phyloP scores from a whole-genome alignment of 2,797 vertebrate species.

The Paratrypauchen microcephalus region DNA sequence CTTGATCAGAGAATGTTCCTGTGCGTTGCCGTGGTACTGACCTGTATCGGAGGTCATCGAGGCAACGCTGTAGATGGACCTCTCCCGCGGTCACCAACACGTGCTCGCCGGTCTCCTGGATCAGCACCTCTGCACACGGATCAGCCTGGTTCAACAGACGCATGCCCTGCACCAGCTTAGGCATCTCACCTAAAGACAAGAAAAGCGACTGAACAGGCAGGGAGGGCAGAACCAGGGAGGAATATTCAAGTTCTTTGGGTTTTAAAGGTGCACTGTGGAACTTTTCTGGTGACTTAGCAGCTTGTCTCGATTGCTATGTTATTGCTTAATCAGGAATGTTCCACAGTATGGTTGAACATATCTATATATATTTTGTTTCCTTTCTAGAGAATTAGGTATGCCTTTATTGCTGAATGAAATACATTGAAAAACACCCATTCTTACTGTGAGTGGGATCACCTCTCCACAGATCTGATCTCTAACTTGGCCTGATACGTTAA shows the following conservation, averaged over 20 bases:
- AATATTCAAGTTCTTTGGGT: not conserved
- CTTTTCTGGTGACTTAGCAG: too few species aligned
- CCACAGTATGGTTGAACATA: too few species aligned
- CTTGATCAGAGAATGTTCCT: too few species aligned
- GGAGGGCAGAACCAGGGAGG: not conserved
- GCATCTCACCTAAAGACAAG: slow-evolving; percentile 87
- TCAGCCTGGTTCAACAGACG: slow-evolving; percentile 96
- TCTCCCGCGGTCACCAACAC: slow-evolving; percentile 96
- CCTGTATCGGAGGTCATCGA: slow-evolving; percentile 93
- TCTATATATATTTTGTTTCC: too few species aligned
- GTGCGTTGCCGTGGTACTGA: slow-evolving; percentile 53
- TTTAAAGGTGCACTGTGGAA: not conserved
- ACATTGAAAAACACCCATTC: too few species aligned
- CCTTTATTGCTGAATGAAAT: too few species aligned
- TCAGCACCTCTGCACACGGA: slow-evolving; percentile 92
- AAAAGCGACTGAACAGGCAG: not conserved
- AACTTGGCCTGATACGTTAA: too few species aligned
- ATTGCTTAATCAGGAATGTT: too few species aligned
- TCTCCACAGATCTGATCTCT: too few species aligned
- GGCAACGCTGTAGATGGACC: slow-evolving; percentile 94
- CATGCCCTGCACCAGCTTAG: slow-evolving; percentile 92
- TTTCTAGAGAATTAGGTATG: too few species aligned
- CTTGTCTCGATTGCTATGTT: not conserved
- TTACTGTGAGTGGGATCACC: too few species aligned
- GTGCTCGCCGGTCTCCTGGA: slow-evolving; percentile 96